Evolutionary conservation across 2,797 vertebrate genomes (phyloP).

Genomic region (Brotula barbata): DNA sequence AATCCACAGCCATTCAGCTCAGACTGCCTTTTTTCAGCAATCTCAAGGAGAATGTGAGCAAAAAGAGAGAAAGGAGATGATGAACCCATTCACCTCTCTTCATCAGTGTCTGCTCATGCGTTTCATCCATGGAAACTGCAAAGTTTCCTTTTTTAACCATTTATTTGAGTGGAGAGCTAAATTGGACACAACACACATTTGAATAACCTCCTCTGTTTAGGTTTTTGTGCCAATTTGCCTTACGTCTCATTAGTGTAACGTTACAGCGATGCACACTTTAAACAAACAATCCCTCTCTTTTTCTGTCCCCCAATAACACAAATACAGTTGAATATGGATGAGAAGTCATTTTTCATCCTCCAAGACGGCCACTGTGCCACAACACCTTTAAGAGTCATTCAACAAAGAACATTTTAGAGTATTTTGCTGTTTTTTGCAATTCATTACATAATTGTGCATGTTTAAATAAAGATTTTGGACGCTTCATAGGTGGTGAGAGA

Average conservation of each 20-base stretch:
- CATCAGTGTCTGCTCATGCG: conserved; percentile 11
- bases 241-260: conserved; percentile 4
- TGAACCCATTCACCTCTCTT: conserved; percentile 31
- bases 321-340: conserved; percentile 29
- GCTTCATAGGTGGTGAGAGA: conserved; percentile 46
- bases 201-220: conserved; percentile 11
- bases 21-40: not conserved
- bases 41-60: not conserved
- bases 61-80: not conserved
- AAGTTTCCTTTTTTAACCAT: conserved; percentile 21
- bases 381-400: conserved; percentile 11
- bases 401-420: conserved; percentile 38
- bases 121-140: conserved; percentile 25
- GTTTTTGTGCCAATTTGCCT: conserved; percentile 1
- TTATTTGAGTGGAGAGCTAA: conserved; percentile 15
- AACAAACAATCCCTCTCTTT: conserved; percentile 7
- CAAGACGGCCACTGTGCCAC: conserved; percentile 29
- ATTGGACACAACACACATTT: conserved; percentile 18
- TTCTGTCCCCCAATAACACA: conserved; percentile 6
- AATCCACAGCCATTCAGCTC: not conserved
- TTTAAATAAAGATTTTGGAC: conserved; percentile 44
- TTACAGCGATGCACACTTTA: not conserved
- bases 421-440: conserved; percentile 22
- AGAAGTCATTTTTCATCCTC: conserved; percentile 27
- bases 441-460: conserved; percentile 60